Conservation (phyloP, 2,113 vertebrate genomes). For the Ardeotis arabs region DNA sequence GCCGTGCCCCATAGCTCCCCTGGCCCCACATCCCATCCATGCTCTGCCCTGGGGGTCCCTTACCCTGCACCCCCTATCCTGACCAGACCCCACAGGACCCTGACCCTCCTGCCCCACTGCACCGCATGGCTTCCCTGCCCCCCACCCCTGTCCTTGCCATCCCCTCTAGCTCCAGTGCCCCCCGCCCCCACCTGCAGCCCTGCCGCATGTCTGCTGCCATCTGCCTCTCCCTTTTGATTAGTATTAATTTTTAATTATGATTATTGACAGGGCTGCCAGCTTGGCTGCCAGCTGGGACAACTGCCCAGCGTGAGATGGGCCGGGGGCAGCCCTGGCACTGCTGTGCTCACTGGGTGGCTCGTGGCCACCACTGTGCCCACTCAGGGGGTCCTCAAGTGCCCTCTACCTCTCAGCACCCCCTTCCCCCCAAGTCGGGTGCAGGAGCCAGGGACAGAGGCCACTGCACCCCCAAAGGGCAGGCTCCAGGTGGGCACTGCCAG, state of each 20-base stretch:
- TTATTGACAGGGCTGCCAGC: slow-evolving; percentile 57
- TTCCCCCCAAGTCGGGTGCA: background rate
- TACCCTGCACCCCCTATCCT: no score
- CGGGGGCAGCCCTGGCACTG: background rate
- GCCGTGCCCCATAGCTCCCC: background rate
- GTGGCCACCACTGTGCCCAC: fast-evolving
- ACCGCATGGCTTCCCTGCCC: background rate
- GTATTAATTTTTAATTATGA: slow-evolving; percentile 70
- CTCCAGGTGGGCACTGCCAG: background rate
- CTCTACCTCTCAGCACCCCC: no score
- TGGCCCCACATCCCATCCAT: background rate
- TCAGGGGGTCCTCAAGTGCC: fast-evolving
- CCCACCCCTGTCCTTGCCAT: background rate
- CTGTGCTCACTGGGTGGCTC: background rate
- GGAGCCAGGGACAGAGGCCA: background rate
- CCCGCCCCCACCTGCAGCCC: background rate
- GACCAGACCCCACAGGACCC: background rate
- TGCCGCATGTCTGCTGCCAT: slow-evolving; percentile 56
- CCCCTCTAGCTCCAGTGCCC: background rate
- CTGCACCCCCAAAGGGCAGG: fast-evolving
- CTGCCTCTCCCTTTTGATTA: slow-evolving; percentile 63
- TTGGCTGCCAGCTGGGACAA: slow-evolving; percentile 45
- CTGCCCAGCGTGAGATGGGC: background rate
- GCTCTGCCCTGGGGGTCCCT: no score
- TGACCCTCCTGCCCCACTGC: background rate